Evolutionary conservation across 2,797 vertebrate species (phyloP), one percentile per base, ranked within the genome.

Genomic region (Mycteria americana): DNA sequence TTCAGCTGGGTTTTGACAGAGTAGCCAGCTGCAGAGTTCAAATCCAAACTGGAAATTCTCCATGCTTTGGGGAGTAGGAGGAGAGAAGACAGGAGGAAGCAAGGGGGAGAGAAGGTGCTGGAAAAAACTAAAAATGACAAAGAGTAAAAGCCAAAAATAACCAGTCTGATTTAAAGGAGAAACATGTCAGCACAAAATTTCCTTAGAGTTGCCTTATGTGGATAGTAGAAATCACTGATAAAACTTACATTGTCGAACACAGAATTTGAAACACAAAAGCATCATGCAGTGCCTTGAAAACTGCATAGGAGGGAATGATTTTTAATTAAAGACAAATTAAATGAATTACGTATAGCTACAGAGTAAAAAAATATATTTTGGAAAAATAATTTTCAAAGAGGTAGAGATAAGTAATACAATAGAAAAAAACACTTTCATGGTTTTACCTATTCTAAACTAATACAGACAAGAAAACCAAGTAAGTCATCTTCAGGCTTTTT

Each of bases 101-200:
- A 82, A 89, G 85, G 79, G 54, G 45, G 82, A 85, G 23, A 91
- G 79, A 91, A 69, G 31, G 82, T 81, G 54, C 31, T 93, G 67
- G 62, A 59, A 53, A 54, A 94, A 95, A 48, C 13, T n/a, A 48
- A 92, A 88, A 96, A 91, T 41, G 23, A 62, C 73, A 91, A 63
- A 93, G 67, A 79, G 14, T 50, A 64, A 86, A 88, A 86, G 91
- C 79, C 91, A 96, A 96, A 96, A 93, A 92, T 79, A 94, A 84
- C 41, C 24, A 45, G 11, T 21, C 35, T 88, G 65, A 93, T 94
- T 94, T 95, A 92, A 92, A 96, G 76, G 70, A 88, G 68, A 92
- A 95, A 59, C 13, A 31, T 22, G 12, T 86, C 79, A 90, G 54
- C 65, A 56, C 21, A 88, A 56, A 75, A 81, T 93, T 90, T 84